Conservation (phyloP, 2,797 vertebrate genomes). For the Macroramphosus scolopax region DNA sequence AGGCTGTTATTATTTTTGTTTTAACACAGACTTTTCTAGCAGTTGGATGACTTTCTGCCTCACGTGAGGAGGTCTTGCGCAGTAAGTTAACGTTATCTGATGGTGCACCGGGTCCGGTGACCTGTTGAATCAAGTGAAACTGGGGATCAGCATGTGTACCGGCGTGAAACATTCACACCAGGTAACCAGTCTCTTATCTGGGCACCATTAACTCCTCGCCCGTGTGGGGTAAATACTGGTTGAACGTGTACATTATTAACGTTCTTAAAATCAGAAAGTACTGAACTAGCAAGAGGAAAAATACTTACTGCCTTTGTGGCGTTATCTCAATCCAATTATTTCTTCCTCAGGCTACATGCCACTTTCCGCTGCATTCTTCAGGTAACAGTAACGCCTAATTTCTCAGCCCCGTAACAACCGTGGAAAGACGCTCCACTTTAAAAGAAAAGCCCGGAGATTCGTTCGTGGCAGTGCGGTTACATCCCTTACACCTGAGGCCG, state of each 20-base stretch:
- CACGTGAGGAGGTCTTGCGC: conserved; percentile 21
- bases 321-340: conserved; percentile 65
- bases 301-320: conserved; percentile 62
- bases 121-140: conserved; percentile 47
- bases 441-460: conserved; percentile 1
- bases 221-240: neutral
- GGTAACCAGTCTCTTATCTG: conserved; percentile 9
- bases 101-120: conserved; percentile 48
- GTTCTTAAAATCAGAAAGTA: neutral
- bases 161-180: conserved; percentile 40
- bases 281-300: neutral
- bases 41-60: neutral
- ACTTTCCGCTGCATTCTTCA: conserved; percentile 52
- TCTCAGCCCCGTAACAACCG: conserved; percentile 26
- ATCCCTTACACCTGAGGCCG: conserved; percentile 46
- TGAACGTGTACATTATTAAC: too few species aligned
- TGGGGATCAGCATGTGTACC: conserved; percentile 20
- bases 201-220: conserved; percentile 2
- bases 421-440: conserved; percentile 1
- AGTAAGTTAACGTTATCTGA: conserved; percentile 22
- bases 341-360: conserved; percentile 53
- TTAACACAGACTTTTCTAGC: neutral
- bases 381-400: conserved; percentile 53
- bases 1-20: too few species aligned
- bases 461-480: conserved; percentile 6